Percentiles rank a stretch among this genome's conserved stretches.
These are phyloP conservation scores for Nanorana parkeri DNA, from an alignment of 2,113 vertebrate species.

Conservation along the genomic window DNA sequence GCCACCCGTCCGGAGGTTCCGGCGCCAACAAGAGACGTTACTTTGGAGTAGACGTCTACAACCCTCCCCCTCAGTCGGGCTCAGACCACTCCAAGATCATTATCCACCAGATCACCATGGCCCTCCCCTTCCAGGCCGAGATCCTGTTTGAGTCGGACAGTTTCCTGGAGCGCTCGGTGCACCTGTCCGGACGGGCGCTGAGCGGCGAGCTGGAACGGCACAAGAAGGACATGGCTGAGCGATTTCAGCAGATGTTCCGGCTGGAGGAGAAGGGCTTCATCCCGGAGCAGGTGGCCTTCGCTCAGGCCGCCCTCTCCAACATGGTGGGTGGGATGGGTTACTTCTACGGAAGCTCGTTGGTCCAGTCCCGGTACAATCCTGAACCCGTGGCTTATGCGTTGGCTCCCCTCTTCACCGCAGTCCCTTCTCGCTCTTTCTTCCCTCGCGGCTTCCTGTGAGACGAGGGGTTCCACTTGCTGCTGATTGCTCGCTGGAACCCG, in stretches of 20 bases:
- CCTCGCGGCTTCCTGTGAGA: slow-evolving; percentile 97
- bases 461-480: slow-evolving; percentile 93
- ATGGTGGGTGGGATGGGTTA: slow-evolving; percentile 92
- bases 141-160: slow-evolving; percentile 89
- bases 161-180: slow-evolving; percentile 64
- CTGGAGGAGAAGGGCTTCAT: slow-evolving; percentile 78
- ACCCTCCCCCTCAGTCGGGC: slow-evolving; percentile 55
- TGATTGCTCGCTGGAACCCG: slow-evolving; percentile 87
- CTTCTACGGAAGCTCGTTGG: slow-evolving; percentile 86
- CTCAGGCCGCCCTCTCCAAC: slow-evolving; percentile 86
- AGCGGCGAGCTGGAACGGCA: slow-evolving; percentile 74
- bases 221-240: slow-evolving; percentile 71
- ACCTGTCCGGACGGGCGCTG: slow-evolving; percentile 74
- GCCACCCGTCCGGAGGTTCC: slow-evolving; percentile 66
- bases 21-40: slow-evolving; percentile 78
- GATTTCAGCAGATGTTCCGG: slow-evolving; percentile 82
- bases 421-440: slow-evolving; percentile 95
- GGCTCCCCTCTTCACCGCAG: slow-evolving; percentile 82
- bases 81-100: slow-evolving; percentile 72
- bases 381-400: slow-evolving; percentile 72
- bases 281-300: slow-evolving; percentile 75
- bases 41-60: slow-evolving; percentile 75
- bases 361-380: slow-evolving; percentile 75
- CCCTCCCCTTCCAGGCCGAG: slow-evolving; percentile 82
- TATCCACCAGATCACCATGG: slow-evolving; percentile 90